A percentile compares a stretch with the other conserved stretches of the same genome.
Conservation (phyloP, 2,113 vertebrate species). For the Brachypodius melanocephalos region DNA sequence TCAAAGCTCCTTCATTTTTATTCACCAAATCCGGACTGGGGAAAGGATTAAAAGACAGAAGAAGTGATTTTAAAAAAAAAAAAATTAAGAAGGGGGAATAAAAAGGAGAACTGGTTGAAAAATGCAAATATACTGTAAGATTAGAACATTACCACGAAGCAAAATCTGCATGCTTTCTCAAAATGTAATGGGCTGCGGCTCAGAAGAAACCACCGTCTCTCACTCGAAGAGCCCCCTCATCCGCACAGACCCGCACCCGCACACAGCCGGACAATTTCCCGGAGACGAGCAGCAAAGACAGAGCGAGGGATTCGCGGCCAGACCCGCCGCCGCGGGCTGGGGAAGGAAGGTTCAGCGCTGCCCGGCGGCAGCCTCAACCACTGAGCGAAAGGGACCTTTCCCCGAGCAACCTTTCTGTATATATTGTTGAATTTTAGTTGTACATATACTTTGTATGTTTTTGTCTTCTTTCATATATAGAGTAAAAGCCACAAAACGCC, state of each 20-base stretch:
- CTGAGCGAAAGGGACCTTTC: constrained; percentile 70
- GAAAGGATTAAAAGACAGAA: not conserved
- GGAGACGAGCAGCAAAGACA: constrained; percentile 56
- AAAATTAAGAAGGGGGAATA: not conserved
- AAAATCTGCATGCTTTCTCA: constrained; percentile 71
- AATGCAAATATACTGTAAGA: constrained; percentile 46
- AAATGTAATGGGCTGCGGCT: constrained; percentile 56
- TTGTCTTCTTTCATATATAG: constrained; percentile 97
- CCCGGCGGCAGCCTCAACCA: not conserved
- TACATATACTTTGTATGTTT: constrained; percentile 99
- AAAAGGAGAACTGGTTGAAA: not conserved
- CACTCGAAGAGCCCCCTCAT: not conserved
- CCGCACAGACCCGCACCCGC: constrained; percentile 15
- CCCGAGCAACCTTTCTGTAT: constrained; percentile 91
- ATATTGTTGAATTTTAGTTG: constrained; percentile 98
- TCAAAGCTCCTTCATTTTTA: constrained; percentile 69
- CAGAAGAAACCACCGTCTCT: constrained; percentile 29
- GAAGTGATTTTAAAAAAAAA: not conserved
- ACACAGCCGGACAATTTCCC: constrained; percentile 8
- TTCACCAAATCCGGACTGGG: constrained; percentile 64
- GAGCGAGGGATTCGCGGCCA: constrained; percentile 40
- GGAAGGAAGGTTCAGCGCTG: constrained; percentile 40
- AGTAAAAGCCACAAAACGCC: constrained; percentile 90
- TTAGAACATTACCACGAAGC: constrained; percentile 48
- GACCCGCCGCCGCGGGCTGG: constrained; percentile 23